Evolutionary conservation across 2,797 vertebrate genomes (phyloP).

Genomic region (Parauchenoglanis punctatus): DNA sequence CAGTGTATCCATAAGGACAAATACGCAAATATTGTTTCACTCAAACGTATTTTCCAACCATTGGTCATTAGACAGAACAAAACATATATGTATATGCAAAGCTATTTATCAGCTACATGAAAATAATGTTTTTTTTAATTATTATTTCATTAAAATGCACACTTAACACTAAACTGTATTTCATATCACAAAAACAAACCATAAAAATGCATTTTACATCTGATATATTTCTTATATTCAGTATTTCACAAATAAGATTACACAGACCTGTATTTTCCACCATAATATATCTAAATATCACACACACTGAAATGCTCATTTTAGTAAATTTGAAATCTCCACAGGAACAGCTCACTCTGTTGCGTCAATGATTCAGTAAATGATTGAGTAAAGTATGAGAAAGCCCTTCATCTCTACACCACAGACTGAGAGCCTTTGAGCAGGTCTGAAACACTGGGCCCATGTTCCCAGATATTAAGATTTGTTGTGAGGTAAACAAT

Average conservation of each 20-base stretch:
- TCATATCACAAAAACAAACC: not conserved
- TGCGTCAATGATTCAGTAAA: not conserved
- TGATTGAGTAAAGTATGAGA: not conserved
- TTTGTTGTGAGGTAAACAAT: constrained; percentile 37
- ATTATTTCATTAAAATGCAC: no score
- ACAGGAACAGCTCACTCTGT: not conserved
- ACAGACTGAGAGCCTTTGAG: not conserved
- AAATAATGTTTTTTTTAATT: no score
- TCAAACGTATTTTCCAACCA: no score
- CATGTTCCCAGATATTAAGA: constrained; percentile 9
- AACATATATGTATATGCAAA: no score
- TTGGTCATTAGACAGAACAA: no score
- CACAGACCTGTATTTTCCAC: not conserved
- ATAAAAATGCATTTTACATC: not conserved
- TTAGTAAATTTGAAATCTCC: not conserved
- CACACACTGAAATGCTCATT: not conserved
- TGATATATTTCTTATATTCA: not conserved
- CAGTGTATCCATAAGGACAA: no score
- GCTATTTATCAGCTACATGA: no score
- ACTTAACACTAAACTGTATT: not conserved
- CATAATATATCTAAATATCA: not conserved
- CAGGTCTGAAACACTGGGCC: not conserved
- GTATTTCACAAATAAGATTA: not conserved
- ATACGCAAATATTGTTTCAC: no score
- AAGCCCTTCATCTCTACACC: not conserved